Conservation (phyloP, 2,797 vertebrate species). For the Limosa lapponica region DNA sequence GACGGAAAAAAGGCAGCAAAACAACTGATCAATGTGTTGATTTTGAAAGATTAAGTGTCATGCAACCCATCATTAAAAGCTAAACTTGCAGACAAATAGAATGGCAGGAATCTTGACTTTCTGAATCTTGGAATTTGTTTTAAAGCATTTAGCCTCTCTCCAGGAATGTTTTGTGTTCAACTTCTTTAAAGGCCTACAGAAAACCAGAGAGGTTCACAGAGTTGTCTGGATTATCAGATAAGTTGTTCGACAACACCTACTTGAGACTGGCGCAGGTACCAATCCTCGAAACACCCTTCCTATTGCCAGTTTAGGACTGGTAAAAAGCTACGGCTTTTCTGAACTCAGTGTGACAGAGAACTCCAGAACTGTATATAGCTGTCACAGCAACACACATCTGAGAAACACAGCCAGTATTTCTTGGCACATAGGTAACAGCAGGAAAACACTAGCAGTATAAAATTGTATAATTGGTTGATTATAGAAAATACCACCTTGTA, state of each 20-base stretch:
- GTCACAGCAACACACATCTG: neutral
- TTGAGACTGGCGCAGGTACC: fast-evolving
- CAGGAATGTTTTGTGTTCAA: neutral
- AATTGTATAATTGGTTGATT: neutral
- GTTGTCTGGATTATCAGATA: neutral
- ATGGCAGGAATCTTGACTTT: neutral
- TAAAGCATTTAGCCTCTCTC: neutral
- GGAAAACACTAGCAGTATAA: neutral
- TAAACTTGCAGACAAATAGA: neutral
- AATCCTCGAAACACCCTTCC: neutral
- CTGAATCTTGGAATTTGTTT: neutral
- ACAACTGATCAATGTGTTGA: neutral
- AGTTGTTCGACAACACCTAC: fast-evolving
- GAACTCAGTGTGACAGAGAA: neutral
- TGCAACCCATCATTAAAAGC: neutral
- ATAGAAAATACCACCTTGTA: neutral
- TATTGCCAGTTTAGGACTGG: neutral
- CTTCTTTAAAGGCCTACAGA: neutral
- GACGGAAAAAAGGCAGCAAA: neutral
- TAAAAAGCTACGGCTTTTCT: neutral
- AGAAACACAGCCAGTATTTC: neutral
- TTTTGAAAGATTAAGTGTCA: neutral
- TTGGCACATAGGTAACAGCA: neutral
- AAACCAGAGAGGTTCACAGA: neutral
- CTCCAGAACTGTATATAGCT: neutral